Percentiles rank a stretch among this genome's conserved stretches.
Evolutionary conservation across 1,140 invertebrate genomes (phyloP).

Genomic region (Drosophila kepulauana): DNA sequence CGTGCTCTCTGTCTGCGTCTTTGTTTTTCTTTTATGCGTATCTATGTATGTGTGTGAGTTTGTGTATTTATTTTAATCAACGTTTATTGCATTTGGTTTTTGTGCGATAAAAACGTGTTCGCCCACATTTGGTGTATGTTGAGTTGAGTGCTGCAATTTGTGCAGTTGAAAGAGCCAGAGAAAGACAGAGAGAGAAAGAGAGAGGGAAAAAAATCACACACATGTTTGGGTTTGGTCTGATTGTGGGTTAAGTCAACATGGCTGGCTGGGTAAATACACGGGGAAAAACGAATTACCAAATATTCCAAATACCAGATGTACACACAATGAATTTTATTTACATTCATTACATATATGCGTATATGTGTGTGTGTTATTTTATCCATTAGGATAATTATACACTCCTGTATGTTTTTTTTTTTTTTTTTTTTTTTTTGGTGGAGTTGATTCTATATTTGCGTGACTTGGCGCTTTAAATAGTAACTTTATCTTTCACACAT

Average conservation of each 20-base stretch:
- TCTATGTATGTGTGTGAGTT: constrained; percentile 22
- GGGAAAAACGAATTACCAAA: constrained; percentile 36
- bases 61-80: constrained; percentile 78
- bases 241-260: constrained; percentile 75
- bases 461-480: constrained; percentile 15
- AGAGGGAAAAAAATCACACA: constrained; percentile 63
- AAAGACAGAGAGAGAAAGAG: constrained; percentile 33
- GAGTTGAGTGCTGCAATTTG: constrained; percentile 64
- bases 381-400: constrained; percentile 20
- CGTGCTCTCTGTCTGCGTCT: constrained; percentile 27
- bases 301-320: constrained; percentile 3
- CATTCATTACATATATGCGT: not conserved
- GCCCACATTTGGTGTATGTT: constrained; percentile 68
- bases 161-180: constrained; percentile 23
- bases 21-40: constrained; percentile 50
- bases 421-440: not conserved
- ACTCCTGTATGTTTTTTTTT: not conserved
- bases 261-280: constrained; percentile 58
- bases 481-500: constrained; percentile 37
- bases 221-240: constrained; percentile 60
- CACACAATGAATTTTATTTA: constrained; percentile 4
- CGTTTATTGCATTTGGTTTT: constrained; percentile 79
- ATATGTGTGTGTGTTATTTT: not conserved
- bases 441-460: constrained; percentile 7
- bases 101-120: constrained; percentile 80